Evolutionary conservation across 2,888 invertebrate genomes (phyloP), one percentile per base, ranked within the genome.

Genomic region (Netelia inedita): DNA sequence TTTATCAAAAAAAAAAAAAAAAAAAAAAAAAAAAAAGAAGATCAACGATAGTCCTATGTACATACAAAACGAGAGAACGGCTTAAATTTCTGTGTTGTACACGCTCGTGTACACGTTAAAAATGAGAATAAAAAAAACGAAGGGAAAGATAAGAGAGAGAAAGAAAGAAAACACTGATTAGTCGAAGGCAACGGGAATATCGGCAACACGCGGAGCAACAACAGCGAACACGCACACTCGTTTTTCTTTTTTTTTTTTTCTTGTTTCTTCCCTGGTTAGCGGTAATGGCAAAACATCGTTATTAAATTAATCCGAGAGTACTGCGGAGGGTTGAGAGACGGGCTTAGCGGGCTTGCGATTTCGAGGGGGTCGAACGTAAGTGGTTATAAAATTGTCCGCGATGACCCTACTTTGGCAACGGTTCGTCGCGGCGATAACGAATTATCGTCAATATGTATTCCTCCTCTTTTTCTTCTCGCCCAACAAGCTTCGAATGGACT

Each of bases 351-450:
- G 59, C 46, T 61, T 61, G n/a, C 69, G 65, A 76, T 50, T 69
- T 63, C 46, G 59, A 68, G 63, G 50, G 65, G 59, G 35, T 55
- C 46, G 16, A 28, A 28, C 21, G 69, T 66, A 46, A 21, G n/a
- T 79, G 11, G 46, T 46, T 10, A 46, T 46, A 46, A 46, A 5
- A 41, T 23, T 71, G 75, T 73, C 72, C 80, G 23, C 79, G 68
- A 66, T 82, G 68, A 86, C 74, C 63, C 16, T 79, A 83, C 85
- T 86, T 86, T 83, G 83, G 85, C 86, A 86, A 83, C 85, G 76
- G 85, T 86, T 79, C 76, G 69, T 75, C 81, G 74, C 82, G 82
- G 74, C 83, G 79, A 68, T 82, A 65, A 72, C 72, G 28, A 23
- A 14, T 28, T n/a, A 46, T 63, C 11, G 14, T 53, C 19, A 61